These are phyloP conservation scores for Drosophila teissieri DNA, from an alignment of 1,140 invertebrate genomes.

Conservation along the genomic window DNA sequence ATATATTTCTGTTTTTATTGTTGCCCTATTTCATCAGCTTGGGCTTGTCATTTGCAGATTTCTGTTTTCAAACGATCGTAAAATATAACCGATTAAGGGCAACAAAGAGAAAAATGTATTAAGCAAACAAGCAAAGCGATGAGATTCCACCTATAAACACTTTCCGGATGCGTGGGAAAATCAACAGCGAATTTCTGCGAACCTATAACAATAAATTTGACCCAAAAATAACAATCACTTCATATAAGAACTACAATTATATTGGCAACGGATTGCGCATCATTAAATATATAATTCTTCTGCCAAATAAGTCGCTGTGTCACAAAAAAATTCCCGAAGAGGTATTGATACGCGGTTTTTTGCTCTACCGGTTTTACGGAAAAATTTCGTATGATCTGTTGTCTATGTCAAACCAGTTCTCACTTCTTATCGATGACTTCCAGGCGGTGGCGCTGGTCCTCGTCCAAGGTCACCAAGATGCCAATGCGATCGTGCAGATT, in stretches of 20 bases:
- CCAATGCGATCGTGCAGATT: slow-evolving; percentile 84
- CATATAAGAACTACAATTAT: not conserved
- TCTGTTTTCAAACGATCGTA: slow-evolving; percentile 9
- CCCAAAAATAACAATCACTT: slow-evolving; percentile 15
- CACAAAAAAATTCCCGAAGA: slow-evolving; percentile 21
- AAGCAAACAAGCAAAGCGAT: slow-evolving; percentile 26
- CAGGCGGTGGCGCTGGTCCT: slow-evolving; percentile 83
- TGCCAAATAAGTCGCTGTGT: slow-evolving; percentile 26
- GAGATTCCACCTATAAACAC: slow-evolving; percentile 41
- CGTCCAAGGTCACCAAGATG: slow-evolving; percentile 83
- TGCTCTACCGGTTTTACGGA: slow-evolving; percentile 44
- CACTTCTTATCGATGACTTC: slow-evolving; percentile 85
- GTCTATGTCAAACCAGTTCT: slow-evolving; percentile 52
- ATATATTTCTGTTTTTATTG: not conserved
- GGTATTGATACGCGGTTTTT: slow-evolving; percentile 1
- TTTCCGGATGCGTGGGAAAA: slow-evolving; percentile 17
- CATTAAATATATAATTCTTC: slow-evolving; percentile 13
- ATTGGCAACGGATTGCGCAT: slow-evolving; percentile 11
- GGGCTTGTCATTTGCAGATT: slow-evolving; percentile 32
- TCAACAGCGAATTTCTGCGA: slow-evolving; percentile 20
- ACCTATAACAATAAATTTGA: slow-evolving; percentile 15
- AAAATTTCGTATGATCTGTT: slow-evolving; percentile 19
- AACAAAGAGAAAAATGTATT: slow-evolving; percentile 29
- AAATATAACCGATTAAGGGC: slow-evolving; percentile 25
- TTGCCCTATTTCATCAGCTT: slow-evolving; percentile 2